Conservation (phyloP, 2,888 invertebrate species). For the Scrobipalpa costella region DNA sequence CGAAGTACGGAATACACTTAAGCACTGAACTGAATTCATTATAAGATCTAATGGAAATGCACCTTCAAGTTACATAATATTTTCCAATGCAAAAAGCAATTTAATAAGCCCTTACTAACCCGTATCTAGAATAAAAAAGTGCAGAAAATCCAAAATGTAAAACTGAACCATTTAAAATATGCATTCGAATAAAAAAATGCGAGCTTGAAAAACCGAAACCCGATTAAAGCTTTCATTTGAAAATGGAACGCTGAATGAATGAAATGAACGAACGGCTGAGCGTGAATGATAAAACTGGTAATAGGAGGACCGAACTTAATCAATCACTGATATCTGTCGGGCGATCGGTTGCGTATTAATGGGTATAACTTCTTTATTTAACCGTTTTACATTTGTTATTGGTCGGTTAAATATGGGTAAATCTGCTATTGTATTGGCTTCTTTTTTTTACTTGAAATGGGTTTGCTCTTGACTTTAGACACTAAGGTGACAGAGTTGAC, state of each 20-base stretch:
- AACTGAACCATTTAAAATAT: slow-evolving; percentile 17
- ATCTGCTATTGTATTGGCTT: no score
- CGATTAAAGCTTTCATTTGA: slow-evolving; percentile 23
- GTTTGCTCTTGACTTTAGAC: no score
- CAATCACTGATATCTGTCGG: slow-evolving; percentile 34
- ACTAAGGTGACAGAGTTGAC: no score
- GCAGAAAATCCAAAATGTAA: slow-evolving; percentile 2
- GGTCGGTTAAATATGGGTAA: no score
- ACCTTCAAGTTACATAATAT: no score
- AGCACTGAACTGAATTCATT: no score
- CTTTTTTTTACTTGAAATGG: no score
- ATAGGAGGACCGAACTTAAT: slow-evolving; percentile 32
- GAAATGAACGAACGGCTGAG: slow-evolving; percentile 26
- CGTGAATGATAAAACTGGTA: slow-evolving; percentile 29
- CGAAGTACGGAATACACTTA: no score
- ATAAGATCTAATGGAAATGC: neutral
- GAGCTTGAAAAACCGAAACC: slow-evolving; percentile 19
- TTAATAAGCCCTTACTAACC: neutral
- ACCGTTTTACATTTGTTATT: neutral
- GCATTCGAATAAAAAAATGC: slow-evolving; percentile 18
- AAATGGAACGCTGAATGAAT: slow-evolving; percentile 22
- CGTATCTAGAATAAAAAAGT: neutral
- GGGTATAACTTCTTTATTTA: slow-evolving; percentile 1
- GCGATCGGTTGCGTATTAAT: slow-evolving; percentile 9
- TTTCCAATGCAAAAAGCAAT: neutral